These are phyloP conservation scores for Ceryle rudis DNA, from an alignment of 2,797 vertebrate species.

Conservation along the genomic window DNA sequence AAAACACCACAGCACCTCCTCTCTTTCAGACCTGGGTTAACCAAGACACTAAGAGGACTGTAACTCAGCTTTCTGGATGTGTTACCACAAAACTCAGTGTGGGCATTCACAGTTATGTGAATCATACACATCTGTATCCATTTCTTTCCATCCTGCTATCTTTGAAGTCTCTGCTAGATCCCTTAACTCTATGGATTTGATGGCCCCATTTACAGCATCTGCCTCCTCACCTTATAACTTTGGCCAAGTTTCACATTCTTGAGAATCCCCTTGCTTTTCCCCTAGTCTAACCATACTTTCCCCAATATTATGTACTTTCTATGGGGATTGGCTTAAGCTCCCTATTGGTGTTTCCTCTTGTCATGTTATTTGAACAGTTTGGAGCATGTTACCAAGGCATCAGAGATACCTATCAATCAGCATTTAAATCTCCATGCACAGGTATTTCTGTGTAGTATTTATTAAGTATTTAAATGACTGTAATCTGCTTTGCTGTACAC, in stretches of 20 bases:
- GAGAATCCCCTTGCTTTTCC: background rate
- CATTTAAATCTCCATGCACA: background rate
- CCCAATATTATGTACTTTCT: background rate
- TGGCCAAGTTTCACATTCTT: background rate
- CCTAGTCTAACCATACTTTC: background rate
- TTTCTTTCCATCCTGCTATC: background rate
- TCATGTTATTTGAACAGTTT: background rate
- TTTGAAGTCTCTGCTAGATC: background rate
- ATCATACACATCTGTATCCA: background rate
- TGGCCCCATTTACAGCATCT: rapidly evolving
- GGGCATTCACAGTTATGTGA: background rate
- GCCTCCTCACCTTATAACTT: background rate
- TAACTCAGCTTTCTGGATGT: background rate
- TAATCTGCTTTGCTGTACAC: background rate
- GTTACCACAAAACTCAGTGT: background rate
- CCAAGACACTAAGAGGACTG: background rate
- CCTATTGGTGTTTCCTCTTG: background rate
- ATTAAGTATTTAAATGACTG: background rate
- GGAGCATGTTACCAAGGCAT: rapidly evolving
- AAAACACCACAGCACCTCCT: background rate
- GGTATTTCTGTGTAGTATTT: background rate
- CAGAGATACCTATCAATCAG: background rate
- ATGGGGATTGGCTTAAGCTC: background rate
- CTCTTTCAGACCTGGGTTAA: background rate
- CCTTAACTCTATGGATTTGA: background rate